phyloP scores from a whole-genome alignment of 2,797 vertebrate species.

The Ataeniobius toweri region DNA sequence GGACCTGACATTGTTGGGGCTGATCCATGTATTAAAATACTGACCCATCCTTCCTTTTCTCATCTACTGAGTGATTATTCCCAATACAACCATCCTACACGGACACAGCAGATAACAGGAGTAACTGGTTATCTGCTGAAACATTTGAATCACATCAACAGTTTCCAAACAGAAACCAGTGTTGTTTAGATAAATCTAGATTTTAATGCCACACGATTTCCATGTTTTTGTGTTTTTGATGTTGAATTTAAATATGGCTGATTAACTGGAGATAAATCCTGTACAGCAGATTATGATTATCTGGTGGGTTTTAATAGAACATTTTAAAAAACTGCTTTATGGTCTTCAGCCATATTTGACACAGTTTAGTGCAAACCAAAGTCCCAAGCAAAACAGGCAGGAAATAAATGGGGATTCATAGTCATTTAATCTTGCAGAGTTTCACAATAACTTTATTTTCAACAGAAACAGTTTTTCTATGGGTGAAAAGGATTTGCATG shows the following conservation, averaged over 20 bases:
- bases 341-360: conserved; percentile 1
- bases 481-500: conserved; percentile 2
- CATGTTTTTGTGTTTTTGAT: not conserved
- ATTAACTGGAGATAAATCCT: not conserved
- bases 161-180: not conserved
- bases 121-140: not conserved
- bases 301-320: not conserved
- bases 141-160: not conserved
- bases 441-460: conserved; percentile 4
- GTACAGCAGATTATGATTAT: not conserved
- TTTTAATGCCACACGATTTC: not conserved
- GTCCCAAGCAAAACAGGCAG: not conserved
- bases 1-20: not conserved
- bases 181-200: not conserved
- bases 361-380: conserved; percentile 1
- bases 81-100: not conserved
- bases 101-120: not conserved
- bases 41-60: not conserved
- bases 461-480: not conserved
- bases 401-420: not conserved
- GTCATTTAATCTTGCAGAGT: not conserved
- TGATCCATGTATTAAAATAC: not conserved
- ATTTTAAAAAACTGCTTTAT: not conserved
- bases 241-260: not conserved
- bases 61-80: not conserved